Conservation (phyloP, 1,140 invertebrate genomes). For the Lucilia sericata region DNA sequence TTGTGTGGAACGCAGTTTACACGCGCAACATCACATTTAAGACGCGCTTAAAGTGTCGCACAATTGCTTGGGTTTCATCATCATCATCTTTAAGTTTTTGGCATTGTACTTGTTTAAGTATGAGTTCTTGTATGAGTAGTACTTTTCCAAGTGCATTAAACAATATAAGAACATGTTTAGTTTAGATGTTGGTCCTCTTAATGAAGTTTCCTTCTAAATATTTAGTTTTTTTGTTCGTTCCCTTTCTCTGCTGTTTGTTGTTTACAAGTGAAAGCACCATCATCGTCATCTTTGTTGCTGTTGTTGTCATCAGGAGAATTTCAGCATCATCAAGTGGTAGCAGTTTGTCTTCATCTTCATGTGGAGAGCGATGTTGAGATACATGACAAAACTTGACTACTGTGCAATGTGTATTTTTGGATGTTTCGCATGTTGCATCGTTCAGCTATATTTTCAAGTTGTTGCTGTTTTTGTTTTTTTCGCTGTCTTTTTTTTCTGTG, state of each 20-base stretch:
- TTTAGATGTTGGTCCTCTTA: neutral
- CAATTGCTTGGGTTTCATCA: slow-evolving; percentile 41
- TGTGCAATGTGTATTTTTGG: slow-evolving; percentile 37
- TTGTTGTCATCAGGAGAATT: neutral
- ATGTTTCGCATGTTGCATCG: slow-evolving; percentile 36
- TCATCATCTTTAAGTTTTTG: neutral
- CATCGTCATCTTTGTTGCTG: neutral
- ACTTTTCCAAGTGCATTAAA: too few species aligned
- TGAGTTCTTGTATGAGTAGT: too few species aligned
- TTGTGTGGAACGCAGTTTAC: slow-evolving; percentile 45
- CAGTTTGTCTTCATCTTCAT: slow-evolving; percentile 44
- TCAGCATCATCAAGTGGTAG: slow-evolving; percentile 22
- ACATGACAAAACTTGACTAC: slow-evolving; percentile 42
- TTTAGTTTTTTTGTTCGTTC: neutral
- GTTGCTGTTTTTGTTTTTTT: slow-evolving; percentile 3
- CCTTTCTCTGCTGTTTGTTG: neutral
- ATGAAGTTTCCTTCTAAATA: slow-evolving; percentile 26
- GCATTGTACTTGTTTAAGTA: neutral
- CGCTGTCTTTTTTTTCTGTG: neutral
- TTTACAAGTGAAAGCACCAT: slow-evolving; percentile 30
- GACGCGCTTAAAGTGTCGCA: slow-evolving; percentile 35
- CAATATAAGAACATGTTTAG: too few species aligned
- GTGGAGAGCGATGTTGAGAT: slow-evolving; percentile 25
- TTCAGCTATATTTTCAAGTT: slow-evolving; percentile 20
- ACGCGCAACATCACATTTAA: slow-evolving; percentile 46